These are phyloP conservation scores for Leptinotarsa haldemani DNA, from an alignment of 2,888 invertebrate species.

Conservation along the genomic window DNA sequence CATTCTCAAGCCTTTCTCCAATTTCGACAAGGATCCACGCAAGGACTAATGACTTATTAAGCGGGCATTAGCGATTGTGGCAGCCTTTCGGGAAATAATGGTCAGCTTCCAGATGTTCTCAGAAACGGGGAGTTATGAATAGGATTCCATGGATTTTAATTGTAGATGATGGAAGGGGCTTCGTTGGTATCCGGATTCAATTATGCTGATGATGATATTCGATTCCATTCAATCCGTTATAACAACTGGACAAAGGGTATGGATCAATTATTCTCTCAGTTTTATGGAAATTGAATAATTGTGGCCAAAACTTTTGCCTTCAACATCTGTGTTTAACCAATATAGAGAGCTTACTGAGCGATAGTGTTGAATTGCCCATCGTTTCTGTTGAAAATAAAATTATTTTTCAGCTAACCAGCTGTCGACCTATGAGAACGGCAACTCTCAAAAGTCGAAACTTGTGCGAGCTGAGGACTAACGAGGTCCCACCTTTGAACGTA, in stretches of 20 bases:
- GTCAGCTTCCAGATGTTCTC: conserved; percentile 21
- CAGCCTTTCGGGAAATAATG: conserved; percentile 21
- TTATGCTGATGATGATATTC: not conserved
- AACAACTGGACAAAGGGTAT: not conserved
- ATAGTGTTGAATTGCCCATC: too few species aligned
- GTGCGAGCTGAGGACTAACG: too few species aligned
- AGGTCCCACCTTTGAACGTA: too few species aligned
- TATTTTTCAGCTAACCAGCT: too few species aligned
- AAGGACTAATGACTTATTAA: conserved; percentile 25
- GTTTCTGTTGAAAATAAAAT: too few species aligned
- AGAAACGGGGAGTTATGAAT: not conserved
- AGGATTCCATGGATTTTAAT: conserved; percentile 11
- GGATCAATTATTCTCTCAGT: not conserved
- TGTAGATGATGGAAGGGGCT: not conserved
- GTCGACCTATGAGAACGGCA: too few species aligned
- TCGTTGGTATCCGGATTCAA: not conserved
- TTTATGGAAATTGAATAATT: too few species aligned
- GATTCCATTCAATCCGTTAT: not conserved
- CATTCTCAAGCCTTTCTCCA: conserved; percentile 4
- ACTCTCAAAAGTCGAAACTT: too few species aligned
- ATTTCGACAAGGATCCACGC: conserved; percentile 15
- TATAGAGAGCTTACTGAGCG: too few species aligned
- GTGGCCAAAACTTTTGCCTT: too few species aligned
- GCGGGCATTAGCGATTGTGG: conserved; percentile 23
- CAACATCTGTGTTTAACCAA: too few species aligned